phyloP scores from a whole-genome alignment of 1,140 invertebrate species.

The Schlechtendalia chinensis region DNA sequence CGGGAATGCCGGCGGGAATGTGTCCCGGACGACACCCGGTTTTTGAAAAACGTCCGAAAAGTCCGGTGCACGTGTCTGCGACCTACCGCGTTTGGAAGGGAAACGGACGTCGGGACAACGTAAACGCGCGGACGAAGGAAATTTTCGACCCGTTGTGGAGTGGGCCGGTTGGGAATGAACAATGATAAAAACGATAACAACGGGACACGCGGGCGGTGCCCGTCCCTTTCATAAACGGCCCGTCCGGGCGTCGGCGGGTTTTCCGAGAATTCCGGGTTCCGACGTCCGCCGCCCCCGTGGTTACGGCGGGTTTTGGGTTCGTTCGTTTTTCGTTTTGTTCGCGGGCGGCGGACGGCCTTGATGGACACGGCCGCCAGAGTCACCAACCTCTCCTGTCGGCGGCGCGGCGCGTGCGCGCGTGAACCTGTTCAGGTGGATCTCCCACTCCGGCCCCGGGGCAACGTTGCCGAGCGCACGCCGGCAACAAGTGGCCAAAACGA shows the following conservation, averaged over 20 bases:
- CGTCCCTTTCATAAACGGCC: slow-evolving; percentile 16
- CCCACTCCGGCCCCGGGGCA: slow-evolving; percentile 27
- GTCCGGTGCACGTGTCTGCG: too few relatives aligned
- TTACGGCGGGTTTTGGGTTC: neutral
- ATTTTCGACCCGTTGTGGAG: neutral
- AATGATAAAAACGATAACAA: neutral
- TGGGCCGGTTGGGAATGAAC: neutral
- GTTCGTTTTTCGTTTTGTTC: neutral
- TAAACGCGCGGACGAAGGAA: too few relatives aligned
- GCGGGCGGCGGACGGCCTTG: slow-evolving; percentile 38
- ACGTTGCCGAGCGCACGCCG: slow-evolving; percentile 9
- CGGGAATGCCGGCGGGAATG: too few relatives aligned
- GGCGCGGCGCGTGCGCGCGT: neutral
- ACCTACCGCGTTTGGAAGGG: too few relatives aligned
- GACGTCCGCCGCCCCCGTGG: too few relatives aligned
- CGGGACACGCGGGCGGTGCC: neutral
- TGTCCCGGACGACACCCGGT: too few relatives aligned
- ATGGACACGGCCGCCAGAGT: slow-evolving; percentile 44
- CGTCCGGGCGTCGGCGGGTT: neutral
- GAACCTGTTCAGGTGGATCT: slow-evolving; percentile 48
- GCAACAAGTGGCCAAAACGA: slow-evolving; percentile 27
- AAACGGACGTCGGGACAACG: too few relatives aligned
- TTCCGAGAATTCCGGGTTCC: slow-evolving; percentile 43
- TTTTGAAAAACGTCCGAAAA: too few relatives aligned
- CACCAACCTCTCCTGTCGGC: slow-evolving; percentile 42